These are phyloP conservation scores for Halisarca cf. caerulea DNA, from an alignment of 37 sponge, comb jelly and placozoan species.

Conservation along the genomic window DNA sequence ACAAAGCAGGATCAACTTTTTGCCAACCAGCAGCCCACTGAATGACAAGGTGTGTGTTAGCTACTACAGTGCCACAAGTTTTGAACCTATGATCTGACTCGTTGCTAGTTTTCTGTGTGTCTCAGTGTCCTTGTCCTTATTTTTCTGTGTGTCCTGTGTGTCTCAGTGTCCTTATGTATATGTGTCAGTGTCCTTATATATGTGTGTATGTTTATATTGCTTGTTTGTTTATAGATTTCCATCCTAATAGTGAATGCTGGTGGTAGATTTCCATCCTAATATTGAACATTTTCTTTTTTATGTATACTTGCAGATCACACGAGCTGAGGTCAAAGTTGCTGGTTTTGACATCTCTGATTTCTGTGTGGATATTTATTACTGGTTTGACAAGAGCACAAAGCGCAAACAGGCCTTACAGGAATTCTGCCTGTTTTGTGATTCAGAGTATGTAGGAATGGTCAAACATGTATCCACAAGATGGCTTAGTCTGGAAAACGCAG, in stretches of 20 bases:
- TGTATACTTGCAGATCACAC: slow-evolving; percentile 19
- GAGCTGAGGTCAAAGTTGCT: slow-evolving; percentile 64
- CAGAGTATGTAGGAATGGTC: slow-evolving; percentile 16
- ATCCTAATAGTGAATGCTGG: background rate
- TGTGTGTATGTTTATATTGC: too few relatives aligned
- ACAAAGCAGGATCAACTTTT: background rate
- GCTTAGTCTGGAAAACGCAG: slow-evolving; percentile 4
- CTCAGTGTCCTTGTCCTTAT: too few relatives aligned
- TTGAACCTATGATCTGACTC: too few relatives aligned
- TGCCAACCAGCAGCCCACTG: background rate
- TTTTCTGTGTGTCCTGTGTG: too few relatives aligned
- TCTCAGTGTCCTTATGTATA: too few relatives aligned
- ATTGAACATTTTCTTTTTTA: too few relatives aligned
- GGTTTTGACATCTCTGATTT: slow-evolving; percentile 4
- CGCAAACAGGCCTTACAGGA: slow-evolving; percentile 12
- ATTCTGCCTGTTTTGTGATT: slow-evolving; percentile 24
- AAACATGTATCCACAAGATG: slow-evolving; percentile 25
- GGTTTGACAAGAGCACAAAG: slow-evolving; percentile 28
- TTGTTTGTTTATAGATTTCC: background rate
- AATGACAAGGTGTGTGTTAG: slow-evolving; percentile 9
- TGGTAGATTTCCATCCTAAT: background rate
- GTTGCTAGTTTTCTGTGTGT: too few relatives aligned
- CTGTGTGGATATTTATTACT: slow-evolving; percentile 1
- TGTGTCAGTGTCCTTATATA: too few relatives aligned
- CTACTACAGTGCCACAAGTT: too few relatives aligned